Percentiles rank a stretch among this genome's conserved stretches.
Conservation (phyloP, 1,140 invertebrate species). For the Lethocerus indicus region DNA sequence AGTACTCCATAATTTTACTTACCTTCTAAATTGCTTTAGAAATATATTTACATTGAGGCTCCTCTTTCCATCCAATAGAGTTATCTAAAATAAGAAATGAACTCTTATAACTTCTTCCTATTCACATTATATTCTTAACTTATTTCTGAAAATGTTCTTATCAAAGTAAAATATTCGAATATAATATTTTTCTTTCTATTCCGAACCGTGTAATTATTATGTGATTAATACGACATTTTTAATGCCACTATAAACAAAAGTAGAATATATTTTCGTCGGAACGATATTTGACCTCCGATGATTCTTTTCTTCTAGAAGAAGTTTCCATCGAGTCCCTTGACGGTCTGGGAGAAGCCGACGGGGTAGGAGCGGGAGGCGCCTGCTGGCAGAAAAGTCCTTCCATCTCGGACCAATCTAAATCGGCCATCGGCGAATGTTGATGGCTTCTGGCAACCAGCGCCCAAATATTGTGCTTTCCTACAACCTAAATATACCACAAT, state of each 20-base stretch:
- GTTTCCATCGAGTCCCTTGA: slow-evolving; percentile 15
- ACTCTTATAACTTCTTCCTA: no score
- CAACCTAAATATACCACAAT: slow-evolving; percentile 32
- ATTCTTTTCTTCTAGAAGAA: slow-evolving; percentile 50
- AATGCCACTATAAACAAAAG: no score
- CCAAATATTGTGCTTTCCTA: slow-evolving; percentile 84
- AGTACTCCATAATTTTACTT: slow-evolving; percentile 14
- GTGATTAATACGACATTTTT: no score
- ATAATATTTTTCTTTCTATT: no score
- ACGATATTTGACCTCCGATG: slow-evolving; percentile 30
- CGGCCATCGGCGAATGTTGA: slow-evolving; percentile 57
- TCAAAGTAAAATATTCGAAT: no score
- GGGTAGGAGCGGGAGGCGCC: slow-evolving; percentile 34
- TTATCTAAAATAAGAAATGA: slow-evolving; percentile 45
- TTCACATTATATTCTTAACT: no score
- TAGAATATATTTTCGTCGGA: no score
- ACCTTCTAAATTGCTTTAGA: slow-evolving; percentile 90
- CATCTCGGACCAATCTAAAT: slow-evolving; percentile 81
- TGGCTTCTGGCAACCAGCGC: slow-evolving; percentile 70
- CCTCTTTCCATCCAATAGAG: slow-evolving; percentile 79
- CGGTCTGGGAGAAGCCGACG: slow-evolving; percentile 29
- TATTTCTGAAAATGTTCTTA: no score
- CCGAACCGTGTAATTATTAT: no score
- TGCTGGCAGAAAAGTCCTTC: slow-evolving; percentile 85
- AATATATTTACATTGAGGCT: slow-evolving; percentile 97